Base-by-base conservation (phyloP, 2,797 vertebrate genomes). In the Adrianichthys oophorus region DNA sequence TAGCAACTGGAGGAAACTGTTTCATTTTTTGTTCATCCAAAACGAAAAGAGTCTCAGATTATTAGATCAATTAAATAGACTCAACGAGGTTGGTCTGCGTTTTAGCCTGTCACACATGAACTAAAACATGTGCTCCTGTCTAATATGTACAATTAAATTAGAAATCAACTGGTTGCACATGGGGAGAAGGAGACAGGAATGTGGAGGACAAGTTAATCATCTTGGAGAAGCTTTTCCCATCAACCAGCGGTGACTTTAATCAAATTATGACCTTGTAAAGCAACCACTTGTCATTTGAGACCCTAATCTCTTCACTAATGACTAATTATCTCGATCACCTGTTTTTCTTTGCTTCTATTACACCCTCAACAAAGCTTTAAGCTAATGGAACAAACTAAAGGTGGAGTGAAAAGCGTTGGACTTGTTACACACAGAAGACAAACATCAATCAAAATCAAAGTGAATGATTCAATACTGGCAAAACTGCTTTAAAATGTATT, bases 221-320 rank as follows among this genome's bases (percentile, higher is more conserved):
- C 70, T 85, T 68, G 74, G 71, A 83, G 79, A 82, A 82, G 87
- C 89, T 86, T 92, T 85, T 88, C 70, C 87, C 85, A 87, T 90
- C 90, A 86, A 89, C 82, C 88, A 69, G 77, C 79, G 84, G 85
- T 54, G 83, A 89, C 88, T 93, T 92, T 92, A 92, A 93, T 93
- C 87, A 93, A 91, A 92, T 92, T 85, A 90, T 93, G 90, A 91
- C 91, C 91, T 92, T 92, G 92, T 92, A 91, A 92, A 91, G 85
- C 85, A 87, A 87, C 86, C 89, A 87, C 87, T 88, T 92, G 89
- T 92, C 91, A 91, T 88, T 85, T 84, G 91, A 89, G 91, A 92
- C 85, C 83, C 76, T 82, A 88, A 87, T 91, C 82, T 92, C 86
- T 76, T 85, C 32, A 65, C 88, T 91, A 92, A 93, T 92, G 91